These are phyloP conservation scores for Chymomyza amoena DNA, from an alignment of 2,888 invertebrate species.

Conservation along the genomic window DNA sequence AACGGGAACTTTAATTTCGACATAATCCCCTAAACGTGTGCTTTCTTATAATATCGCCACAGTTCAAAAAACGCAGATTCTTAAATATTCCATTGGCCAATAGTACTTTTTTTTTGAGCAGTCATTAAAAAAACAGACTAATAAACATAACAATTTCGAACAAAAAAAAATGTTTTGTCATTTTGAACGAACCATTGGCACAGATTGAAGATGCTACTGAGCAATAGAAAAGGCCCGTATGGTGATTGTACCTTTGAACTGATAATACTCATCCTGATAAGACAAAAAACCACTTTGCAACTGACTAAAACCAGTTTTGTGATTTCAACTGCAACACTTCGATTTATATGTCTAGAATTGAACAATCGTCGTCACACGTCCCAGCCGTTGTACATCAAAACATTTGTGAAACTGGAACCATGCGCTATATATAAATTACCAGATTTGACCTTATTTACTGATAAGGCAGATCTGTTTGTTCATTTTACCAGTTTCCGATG, in stretches of 20 bases:
- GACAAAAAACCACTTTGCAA: constrained; percentile 50
- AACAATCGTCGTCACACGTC: constrained; percentile 18
- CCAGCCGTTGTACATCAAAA: constrained; percentile 45
- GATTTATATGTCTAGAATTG: constrained; percentile 36
- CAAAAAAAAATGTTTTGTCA: constrained; percentile 33
- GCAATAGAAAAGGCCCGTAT: constrained; percentile 25
- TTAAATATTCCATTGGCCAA: constrained; percentile 48
- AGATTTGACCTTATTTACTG: constrained; percentile 66
- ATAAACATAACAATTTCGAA: constrained; percentile 4
- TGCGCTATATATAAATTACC: constrained; percentile 53
- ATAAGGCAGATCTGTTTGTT: constrained; percentile 51
- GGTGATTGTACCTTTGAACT: constrained; percentile 58
- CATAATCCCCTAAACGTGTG: constrained; percentile 8
- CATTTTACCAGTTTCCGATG: constrained; percentile 51
- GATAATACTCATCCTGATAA: constrained; percentile 56
- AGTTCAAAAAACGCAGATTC: constrained; percentile 1
- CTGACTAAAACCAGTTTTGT: constrained; percentile 57
- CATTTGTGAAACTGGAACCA: constrained; percentile 51
- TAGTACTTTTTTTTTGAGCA: constrained; percentile 24
- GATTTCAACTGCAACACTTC: constrained; percentile 34
- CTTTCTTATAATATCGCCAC: not conserved
- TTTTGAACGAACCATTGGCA: constrained; percentile 44
- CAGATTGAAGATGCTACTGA: constrained; percentile 35
- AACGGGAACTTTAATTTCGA: constrained; percentile 9
- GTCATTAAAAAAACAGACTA: not conserved